Conservation (phyloP, 2,113 vertebrate genomes). For the Falcunculus frontatus region DNA sequence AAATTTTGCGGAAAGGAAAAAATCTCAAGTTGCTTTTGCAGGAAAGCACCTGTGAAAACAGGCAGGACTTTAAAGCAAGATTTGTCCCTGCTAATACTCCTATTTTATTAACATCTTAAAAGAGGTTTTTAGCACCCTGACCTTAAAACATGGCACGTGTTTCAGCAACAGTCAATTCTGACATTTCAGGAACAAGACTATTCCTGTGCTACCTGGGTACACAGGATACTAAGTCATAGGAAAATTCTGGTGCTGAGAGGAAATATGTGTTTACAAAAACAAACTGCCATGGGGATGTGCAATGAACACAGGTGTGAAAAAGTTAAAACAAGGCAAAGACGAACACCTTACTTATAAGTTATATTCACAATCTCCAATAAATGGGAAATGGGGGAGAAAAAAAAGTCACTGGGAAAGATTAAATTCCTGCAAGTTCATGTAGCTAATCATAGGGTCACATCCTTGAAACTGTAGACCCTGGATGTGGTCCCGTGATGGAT, state of each 20-base stretch:
- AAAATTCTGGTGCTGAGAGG: not conserved
- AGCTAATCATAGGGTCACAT: not conserved
- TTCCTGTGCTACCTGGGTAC: not conserved
- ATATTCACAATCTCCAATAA: not conserved
- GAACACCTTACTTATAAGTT: not conserved
- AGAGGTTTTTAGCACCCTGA: not conserved
- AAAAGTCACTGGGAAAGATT: not conserved
- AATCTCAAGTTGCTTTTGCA: not conserved
- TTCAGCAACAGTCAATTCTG: not conserved
- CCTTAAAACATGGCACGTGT: not conserved
- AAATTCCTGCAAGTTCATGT: not conserved
- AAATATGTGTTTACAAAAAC: not conserved
- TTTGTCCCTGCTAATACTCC: not conserved
- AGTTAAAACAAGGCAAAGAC: not conserved
- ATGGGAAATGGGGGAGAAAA: rapidly evolving
- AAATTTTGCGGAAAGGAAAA: not conserved
- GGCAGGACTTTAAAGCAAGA: not conserved
- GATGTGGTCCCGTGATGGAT: not conserved
- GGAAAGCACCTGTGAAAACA: conserved; percentile 32
- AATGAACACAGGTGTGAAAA: not conserved
- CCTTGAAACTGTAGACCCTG: not conserved
- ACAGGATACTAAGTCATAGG: not conserved
- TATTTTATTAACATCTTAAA: conserved; percentile 2
- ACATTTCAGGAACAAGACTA: not conserved
- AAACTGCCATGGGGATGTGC: not conserved